phyloP scores from a whole-genome alignment of 2,797 vertebrate genomes.

The Knipowitschia caucasica region DNA sequence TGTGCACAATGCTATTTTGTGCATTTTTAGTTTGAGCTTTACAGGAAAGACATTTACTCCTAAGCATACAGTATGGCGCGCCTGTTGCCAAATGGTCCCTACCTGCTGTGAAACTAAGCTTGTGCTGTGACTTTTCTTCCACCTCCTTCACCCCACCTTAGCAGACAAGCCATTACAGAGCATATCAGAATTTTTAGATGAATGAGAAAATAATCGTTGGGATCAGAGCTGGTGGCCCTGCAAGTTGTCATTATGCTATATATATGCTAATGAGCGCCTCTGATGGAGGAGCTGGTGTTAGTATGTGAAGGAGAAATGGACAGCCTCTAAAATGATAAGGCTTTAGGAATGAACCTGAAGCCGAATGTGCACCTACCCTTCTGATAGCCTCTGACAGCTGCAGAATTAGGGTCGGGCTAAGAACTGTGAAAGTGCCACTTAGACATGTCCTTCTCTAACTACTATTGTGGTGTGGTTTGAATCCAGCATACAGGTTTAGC shows the following conservation, averaged over 20 bases:
- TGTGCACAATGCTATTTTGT: slow-evolving; percentile 50
- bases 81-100: slow-evolving; percentile 47
- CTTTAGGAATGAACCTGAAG: slow-evolving; percentile 69
- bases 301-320: slow-evolving; percentile 70
- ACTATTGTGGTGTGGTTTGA: slow-evolving; percentile 59
- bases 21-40: slow-evolving; percentile 58
- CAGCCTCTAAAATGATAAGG: slow-evolving; percentile 72
- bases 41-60: slow-evolving; percentile 51
- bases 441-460: slow-evolving; percentile 65
- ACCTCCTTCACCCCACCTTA: slow-evolving; percentile 49
- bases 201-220: slow-evolving; percentile 77
- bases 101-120: slow-evolving; percentile 47
- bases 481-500: slow-evolving; percentile 57
- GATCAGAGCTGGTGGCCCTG: slow-evolving; percentile 72
- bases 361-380: slow-evolving; percentile 67
- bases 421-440: slow-evolving; percentile 74
- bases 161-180: slow-evolving; percentile 71
- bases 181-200: slow-evolving; percentile 73
- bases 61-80: slow-evolving; percentile 54
- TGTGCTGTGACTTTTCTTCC: slow-evolving; percentile 55
- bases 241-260: slow-evolving; percentile 77
- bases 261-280: slow-evolving; percentile 74
- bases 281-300: slow-evolving; percentile 68
- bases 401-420: slow-evolving; percentile 71
- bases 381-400: slow-evolving; percentile 75